Evolutionary conservation across 2,888 invertebrate genomes (phyloP).

Genomic region (Poecilobothrus nobilitatus): DNA sequence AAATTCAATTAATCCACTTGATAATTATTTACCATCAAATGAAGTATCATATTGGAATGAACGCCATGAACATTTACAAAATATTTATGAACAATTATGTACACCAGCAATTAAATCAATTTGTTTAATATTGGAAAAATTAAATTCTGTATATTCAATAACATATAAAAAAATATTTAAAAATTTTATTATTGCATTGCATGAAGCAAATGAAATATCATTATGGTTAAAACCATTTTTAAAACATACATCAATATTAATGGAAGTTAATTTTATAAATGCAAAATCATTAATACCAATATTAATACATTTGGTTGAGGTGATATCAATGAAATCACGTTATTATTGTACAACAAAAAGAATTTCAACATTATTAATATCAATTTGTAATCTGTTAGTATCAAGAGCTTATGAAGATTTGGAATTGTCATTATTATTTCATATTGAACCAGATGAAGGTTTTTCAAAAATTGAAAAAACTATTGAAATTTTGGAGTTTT

Average conservation of each 20-base stretch:
- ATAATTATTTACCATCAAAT: slow-evolving; percentile 59
- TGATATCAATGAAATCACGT: slow-evolving; percentile 78
- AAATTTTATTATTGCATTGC: slow-evolving; percentile 62
- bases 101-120: slow-evolving; percentile 73
- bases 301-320: slow-evolving; percentile 73
- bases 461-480: slow-evolving; percentile 53
- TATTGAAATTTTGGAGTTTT: slow-evolving; percentile 48
- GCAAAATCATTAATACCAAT: slow-evolving; percentile 53
- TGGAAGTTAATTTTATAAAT: slow-evolving; percentile 62
- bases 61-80: slow-evolving; percentile 71
- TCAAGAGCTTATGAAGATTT: slow-evolving; percentile 64
- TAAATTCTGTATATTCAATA: slow-evolving; percentile 68
- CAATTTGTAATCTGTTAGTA: slow-evolving; percentile 76
- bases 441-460: slow-evolving; percentile 74
- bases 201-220: slow-evolving; percentile 78
- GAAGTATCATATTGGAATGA: slow-evolving; percentile 78
- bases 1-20: slow-evolving; percentile 36
- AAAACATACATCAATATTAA: slow-evolving; percentile 47
- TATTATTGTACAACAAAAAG: slow-evolving; percentile 61
- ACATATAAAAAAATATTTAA: slow-evolving; percentile 72
- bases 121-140: slow-evolving; percentile 67
- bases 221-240: slow-evolving; percentile 70
- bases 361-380: slow-evolving; percentile 64
- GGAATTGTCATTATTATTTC: slow-evolving; percentile 74
- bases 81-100: slow-evolving; percentile 76